phyloP scores from a whole-genome alignment of 2,113 vertebrate genomes.

The Pelecanoides urinatrix region DNA sequence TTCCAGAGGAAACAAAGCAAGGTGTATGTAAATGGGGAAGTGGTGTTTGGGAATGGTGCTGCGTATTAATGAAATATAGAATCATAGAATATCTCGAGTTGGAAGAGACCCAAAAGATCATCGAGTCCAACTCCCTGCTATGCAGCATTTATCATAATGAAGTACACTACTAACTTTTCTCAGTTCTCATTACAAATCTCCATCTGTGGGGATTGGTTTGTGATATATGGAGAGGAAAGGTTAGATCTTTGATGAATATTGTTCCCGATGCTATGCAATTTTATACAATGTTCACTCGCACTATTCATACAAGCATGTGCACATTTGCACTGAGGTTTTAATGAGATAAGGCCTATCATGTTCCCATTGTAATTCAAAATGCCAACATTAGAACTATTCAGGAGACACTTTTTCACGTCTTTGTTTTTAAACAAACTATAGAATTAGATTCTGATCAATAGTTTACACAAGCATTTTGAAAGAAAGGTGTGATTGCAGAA shows the following conservation, averaged over 20 bases:
- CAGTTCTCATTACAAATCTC: neutral
- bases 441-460: neutral
- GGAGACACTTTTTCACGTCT: neutral
- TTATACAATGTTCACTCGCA: neutral
- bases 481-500: neutral
- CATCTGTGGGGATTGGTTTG: neutral
- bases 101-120: neutral
- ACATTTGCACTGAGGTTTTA: neutral
- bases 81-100: neutral
- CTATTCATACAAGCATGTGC: neutral
- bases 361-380: neutral
- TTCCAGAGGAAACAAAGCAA: neutral
- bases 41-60: neutral
- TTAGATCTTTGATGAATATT: neutral
- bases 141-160: neutral
- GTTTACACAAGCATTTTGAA: neutral
- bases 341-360: neutral
- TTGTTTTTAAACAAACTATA: neutral
- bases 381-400: neutral
- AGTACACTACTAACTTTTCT: neutral
- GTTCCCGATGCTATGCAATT: neutral
- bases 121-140: neutral
- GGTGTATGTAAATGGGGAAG: neutral
- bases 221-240: neutral
- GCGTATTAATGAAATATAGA: neutral